Evolutionary conservation across 2,797 vertebrate genomes (phyloP).

Genomic region (Phylloscopus collybita): DNA sequence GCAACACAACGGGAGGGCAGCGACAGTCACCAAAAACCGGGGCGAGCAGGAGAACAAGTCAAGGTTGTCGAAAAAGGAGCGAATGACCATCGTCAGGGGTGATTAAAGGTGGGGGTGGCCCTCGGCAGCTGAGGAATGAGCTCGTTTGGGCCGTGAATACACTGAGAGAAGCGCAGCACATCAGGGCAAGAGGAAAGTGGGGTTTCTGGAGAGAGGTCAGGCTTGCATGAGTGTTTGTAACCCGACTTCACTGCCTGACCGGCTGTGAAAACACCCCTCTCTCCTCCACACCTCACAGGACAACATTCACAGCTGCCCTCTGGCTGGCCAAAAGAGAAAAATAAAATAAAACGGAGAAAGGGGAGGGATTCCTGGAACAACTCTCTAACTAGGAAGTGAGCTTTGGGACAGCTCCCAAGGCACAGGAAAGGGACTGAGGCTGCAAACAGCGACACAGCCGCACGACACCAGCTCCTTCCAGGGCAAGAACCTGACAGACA

Average conservation of each 20-base stretch:
- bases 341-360: no score
- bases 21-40: neutral
- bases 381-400: neutral
- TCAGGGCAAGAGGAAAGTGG: neutral
- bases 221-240: neutral
- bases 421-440: neutral
- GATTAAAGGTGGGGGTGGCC: fast-evolving
- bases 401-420: neutral
- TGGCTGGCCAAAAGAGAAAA: no score
- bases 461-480: neutral
- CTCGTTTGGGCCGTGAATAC: neutral
- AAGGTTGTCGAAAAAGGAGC: fast-evolving
- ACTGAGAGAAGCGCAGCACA: neutral
- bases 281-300: neutral
- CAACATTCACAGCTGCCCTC: neutral
- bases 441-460: neutral
- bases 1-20: neutral
- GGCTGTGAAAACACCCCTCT: neutral
- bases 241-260: neutral
- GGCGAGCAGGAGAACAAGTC: neutral
- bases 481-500: neutral
- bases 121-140: neutral
- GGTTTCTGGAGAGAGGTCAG: neutral
- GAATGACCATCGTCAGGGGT: no score
- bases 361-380: neutral